Percentiles rank a stretch among this genome's conserved stretches.
These are phyloP conservation scores for Cyprinodon tularosa DNA, from an alignment of 2,113 vertebrate species.

Conservation along the genomic window DNA sequence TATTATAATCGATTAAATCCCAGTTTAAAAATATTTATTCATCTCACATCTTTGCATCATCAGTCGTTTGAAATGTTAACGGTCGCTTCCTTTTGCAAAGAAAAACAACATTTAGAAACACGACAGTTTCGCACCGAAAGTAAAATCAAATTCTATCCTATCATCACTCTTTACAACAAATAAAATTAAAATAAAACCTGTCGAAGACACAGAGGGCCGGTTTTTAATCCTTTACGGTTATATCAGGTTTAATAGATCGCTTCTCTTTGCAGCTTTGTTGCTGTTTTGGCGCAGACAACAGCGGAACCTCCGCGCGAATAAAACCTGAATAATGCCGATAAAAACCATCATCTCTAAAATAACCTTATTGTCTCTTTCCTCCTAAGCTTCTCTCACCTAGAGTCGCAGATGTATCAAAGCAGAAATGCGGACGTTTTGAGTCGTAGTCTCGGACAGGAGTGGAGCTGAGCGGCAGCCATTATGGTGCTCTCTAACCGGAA, in stretches of 20 bases:
- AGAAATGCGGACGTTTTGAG: neutral
- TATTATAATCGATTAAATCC: no score
- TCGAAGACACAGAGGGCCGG: neutral
- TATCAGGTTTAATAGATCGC: neutral
- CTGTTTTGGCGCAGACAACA: neutral
- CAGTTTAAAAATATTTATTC: no score
- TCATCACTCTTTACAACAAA: neutral
- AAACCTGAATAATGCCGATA: neutral
- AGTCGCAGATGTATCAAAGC: constrained; percentile 19
- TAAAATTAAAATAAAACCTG: neutral
- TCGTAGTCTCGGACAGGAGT: neutral
- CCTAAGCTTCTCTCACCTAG: constrained; percentile 37
- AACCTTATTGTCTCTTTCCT: fast-evolving
- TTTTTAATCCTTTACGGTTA: neutral
- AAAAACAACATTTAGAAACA: no score
- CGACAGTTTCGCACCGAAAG: neutral
- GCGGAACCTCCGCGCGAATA: constrained; percentile 17
- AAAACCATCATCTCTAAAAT: neutral
- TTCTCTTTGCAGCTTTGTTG: neutral
- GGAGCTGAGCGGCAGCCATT: constrained; percentile 44
- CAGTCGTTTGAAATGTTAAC: no score
- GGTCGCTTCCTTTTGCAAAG: no score
- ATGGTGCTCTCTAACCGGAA: constrained; percentile 4
- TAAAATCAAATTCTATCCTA: neutral
- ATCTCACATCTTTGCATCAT: no score